Conservation (phyloP, 2,113 vertebrate genomes). For the Nematolebias whitei region DNA sequence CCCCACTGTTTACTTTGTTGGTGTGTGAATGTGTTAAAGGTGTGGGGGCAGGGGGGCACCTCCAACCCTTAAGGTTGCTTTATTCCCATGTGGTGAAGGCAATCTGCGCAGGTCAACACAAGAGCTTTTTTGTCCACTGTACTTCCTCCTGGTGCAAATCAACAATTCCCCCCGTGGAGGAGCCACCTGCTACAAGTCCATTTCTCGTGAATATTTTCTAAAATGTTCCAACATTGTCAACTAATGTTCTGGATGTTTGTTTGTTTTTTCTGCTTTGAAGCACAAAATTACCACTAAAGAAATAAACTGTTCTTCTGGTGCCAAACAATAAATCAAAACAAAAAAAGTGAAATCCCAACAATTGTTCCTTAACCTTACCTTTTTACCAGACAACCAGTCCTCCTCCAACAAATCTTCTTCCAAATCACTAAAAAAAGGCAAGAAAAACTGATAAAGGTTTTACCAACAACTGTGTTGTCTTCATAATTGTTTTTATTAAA, state of each 20-base stretch:
- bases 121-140: conserved; percentile 66
- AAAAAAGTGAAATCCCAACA: neutral
- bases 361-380: conserved; percentile 81
- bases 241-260: conserved; percentile 14
- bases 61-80: conserved; percentile 60
- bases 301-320: neutral
- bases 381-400: conserved; percentile 91
- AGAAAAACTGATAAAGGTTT: conserved; percentile 12
- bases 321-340: neutral
- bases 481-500: too few relatives aligned
- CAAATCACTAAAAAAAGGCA: conserved; percentile 84
- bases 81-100: conserved; percentile 74
- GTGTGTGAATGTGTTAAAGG: conserved; percentile 18
- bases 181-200: conserved; percentile 67
- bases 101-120: conserved; percentile 74
- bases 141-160: conserved; percentile 72
- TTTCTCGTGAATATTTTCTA: conserved; percentile 29
- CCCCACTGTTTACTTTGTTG: too few relatives aligned
- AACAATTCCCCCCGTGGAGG: conserved; percentile 67
- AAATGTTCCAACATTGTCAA: conserved; percentile 33
- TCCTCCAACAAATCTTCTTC: conserved; percentile 95
- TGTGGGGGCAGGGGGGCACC: conserved; percentile 55
- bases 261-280: conserved; percentile 24
- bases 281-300: conserved; percentile 3
- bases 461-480: neutral